Conservation (phyloP, 2,888 invertebrate genomes). For the Thecocarcelia acutangulata region DNA sequence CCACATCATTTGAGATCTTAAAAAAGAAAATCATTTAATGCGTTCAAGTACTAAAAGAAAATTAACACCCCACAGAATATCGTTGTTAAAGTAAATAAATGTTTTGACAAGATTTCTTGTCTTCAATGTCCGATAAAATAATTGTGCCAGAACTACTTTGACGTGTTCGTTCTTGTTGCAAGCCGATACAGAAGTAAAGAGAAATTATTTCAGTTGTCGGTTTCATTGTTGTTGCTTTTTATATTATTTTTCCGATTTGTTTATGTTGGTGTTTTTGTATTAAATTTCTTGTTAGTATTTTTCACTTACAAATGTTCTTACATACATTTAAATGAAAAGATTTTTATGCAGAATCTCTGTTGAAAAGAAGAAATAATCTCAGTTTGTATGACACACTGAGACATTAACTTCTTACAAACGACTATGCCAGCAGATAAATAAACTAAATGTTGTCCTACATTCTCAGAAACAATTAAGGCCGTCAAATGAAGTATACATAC, state of each 20-base stretch:
- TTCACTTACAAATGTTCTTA: not conserved
- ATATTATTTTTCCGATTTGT: not conserved
- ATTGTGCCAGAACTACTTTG: constrained; percentile 57
- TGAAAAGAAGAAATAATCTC: constrained; percentile 53
- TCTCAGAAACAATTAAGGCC: constrained; percentile 67
- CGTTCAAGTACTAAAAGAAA: constrained; percentile 15
- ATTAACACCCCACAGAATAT: constrained; percentile 28
- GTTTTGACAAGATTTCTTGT: constrained; percentile 56
- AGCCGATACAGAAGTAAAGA: constrained; percentile 44
- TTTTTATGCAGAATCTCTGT: constrained; percentile 33
- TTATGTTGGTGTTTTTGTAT: not conserved
- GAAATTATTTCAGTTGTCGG: constrained; percentile 17
- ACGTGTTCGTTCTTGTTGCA: constrained; percentile 20
- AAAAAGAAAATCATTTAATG: constrained; percentile 26
- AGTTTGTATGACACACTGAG: constrained; percentile 60
- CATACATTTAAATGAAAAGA: not conserved
- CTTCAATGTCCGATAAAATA: constrained; percentile 57
- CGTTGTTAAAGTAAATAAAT: constrained; percentile 39
- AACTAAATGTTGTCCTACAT: constrained; percentile 62
- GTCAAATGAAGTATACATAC: constrained; percentile 59
- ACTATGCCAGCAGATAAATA: constrained; percentile 64
- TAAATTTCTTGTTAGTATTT: not conserved
- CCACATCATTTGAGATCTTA: constrained; percentile 43
- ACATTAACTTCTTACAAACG: constrained; percentile 61
- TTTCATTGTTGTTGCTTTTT: constrained; percentile 3